Evolutionary conservation across 2,113 vertebrate species (phyloP).

Genomic region (Pseudonaja textilis): DNA sequence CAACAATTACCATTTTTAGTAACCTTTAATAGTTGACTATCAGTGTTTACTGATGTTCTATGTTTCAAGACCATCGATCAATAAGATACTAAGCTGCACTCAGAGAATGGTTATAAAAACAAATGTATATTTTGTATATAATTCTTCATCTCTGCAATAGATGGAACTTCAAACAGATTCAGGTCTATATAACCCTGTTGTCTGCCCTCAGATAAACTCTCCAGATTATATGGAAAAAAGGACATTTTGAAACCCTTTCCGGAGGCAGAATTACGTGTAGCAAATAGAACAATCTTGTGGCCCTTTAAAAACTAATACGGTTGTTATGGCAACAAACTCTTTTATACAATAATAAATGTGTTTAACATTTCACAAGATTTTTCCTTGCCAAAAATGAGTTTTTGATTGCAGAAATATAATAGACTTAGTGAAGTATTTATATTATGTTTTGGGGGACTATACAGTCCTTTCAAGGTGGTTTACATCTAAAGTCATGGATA

Average conservation of each 20-base stretch:
- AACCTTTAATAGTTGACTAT: background rate
- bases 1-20: background rate
- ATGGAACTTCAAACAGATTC: conserved; percentile 19
- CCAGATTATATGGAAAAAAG: background rate
- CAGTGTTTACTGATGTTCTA: background rate
- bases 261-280: background rate
- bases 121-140: background rate
- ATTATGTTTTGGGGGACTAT: background rate
- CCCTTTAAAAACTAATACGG: background rate
- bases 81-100: background rate
- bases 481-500: background rate
- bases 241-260: background rate
- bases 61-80: conserved; percentile 12
- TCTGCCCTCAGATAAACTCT: background rate
- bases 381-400: background rate
- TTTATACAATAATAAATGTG: background rate
- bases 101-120: conserved; percentile 30
- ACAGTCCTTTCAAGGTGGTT: background rate
- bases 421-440: background rate
- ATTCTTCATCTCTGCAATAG: conserved; percentile 34
- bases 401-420: background rate
- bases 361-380: background rate
- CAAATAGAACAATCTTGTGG: background rate
- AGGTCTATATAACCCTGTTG: conserved; percentile 17
- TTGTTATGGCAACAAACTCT: background rate